These are phyloP conservation scores for Cuniculus paca DNA, from an alignment of 2,797 vertebrate genomes.

Conservation along the genomic window DNA sequence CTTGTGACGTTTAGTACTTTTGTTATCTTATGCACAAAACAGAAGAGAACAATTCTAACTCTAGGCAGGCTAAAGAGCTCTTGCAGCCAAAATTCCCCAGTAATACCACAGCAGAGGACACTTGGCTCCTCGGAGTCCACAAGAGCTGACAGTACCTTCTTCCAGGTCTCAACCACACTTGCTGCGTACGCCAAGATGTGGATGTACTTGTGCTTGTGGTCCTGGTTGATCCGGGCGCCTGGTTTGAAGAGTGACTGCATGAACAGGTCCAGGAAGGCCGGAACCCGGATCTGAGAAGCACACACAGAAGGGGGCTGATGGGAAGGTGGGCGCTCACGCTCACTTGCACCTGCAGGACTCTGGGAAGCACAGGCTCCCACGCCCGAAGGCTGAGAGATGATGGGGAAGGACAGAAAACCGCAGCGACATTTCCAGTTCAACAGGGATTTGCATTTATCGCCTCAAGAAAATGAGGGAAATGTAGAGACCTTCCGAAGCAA, in stretches of 20 bases:
- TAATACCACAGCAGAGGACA: not conserved
- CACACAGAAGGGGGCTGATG: rapidly evolving
- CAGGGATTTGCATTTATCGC: too few species aligned
- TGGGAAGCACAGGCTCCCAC: not conserved
- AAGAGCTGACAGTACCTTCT: slow-evolving; percentile 92
- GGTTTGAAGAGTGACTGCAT: slow-evolving; percentile 99
- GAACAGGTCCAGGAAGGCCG: slow-evolving; percentile 98
- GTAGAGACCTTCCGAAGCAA: not conserved
- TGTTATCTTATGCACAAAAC: not conserved
- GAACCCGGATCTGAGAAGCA: slow-evolving; percentile 93
- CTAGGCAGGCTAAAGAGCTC: not conserved
- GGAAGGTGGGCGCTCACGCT: too few species aligned
- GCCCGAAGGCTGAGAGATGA: not conserved
- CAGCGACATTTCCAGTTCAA: not conserved
- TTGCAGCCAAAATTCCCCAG: not conserved
- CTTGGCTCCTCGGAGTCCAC: not conserved
- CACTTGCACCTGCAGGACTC: not conserved
- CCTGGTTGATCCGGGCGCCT: slow-evolving; percentile 98
- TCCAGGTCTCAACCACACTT: slow-evolving; percentile 99
- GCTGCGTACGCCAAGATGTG: slow-evolving; percentile 98
- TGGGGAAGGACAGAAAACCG: not conserved
- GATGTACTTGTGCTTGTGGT: slow-evolving; percentile 99
- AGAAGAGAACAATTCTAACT: not conserved
- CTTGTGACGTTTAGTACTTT: not conserved
- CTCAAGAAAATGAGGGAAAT: not conserved